Percentiles rank a stretch among this genome's conserved stretches.
Evolutionary conservation across 1,140 invertebrate genomes (phyloP).

Genomic region (Drosophila virilis): DNA sequence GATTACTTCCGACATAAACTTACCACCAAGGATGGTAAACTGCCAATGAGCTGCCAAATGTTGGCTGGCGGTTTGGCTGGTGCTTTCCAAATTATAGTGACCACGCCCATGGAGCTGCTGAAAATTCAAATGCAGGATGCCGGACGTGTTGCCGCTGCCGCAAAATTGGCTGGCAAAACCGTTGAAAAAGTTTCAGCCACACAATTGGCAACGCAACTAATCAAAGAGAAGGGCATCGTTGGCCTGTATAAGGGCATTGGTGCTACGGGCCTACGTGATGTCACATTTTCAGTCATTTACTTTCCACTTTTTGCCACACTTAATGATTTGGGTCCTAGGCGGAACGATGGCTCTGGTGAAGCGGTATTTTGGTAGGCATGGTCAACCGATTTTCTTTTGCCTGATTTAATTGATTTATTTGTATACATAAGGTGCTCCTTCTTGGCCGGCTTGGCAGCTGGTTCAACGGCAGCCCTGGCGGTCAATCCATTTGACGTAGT

Average conservation of each 20-base stretch:
- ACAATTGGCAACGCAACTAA: constrained; percentile 90
- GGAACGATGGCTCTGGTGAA: constrained; percentile 89
- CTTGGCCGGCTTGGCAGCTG: constrained; percentile 94
- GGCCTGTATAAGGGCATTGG: constrained; percentile 98
- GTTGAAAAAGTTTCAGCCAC: constrained; percentile 92
- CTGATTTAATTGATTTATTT: background rate
- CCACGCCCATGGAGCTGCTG: constrained; percentile 99
- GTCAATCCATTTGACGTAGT: constrained; percentile 99
- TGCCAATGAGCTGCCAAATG: constrained; percentile 94
- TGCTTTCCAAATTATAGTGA: constrained; percentile 98
- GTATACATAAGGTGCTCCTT: constrained; percentile 95
- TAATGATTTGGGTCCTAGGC: constrained; percentile 94
- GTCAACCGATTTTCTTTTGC: background rate
- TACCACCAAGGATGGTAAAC: constrained; percentile 85
- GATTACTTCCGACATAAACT: constrained; percentile 97
- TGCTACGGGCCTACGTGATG: constrained; percentile 96
- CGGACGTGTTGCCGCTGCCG: constrained; percentile 92
- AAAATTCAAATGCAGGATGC: constrained; percentile 99
- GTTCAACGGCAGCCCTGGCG: constrained; percentile 93
- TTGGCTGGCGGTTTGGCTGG: constrained; percentile 96
- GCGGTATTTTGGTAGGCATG: constrained; percentile 87
- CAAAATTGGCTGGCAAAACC: constrained; percentile 86
- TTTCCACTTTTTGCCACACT: constrained; percentile 98
- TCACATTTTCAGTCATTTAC: constrained; percentile 99
- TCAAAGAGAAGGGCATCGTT: constrained; percentile 94